phyloP scores from a whole-genome alignment of 2,888 invertebrate genomes.

The Caenorhabditis japonica region DNA sequence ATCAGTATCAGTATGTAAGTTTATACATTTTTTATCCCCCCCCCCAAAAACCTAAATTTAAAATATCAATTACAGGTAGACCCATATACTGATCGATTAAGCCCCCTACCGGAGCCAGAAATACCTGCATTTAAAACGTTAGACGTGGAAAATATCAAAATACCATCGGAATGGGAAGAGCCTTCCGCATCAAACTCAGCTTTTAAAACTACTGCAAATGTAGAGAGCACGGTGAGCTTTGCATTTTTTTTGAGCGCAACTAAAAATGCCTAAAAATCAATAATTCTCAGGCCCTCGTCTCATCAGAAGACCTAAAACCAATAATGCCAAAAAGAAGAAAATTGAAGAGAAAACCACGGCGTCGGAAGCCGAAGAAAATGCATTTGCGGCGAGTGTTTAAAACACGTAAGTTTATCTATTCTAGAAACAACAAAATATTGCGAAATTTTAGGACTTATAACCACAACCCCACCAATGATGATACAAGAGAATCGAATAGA shows the following conservation, averaged over 20 bases:
- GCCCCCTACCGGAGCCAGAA: slow-evolving; percentile 6
- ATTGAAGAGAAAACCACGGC: slow-evolving; percentile 20
- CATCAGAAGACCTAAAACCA: slow-evolving; percentile 18
- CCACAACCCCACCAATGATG: slow-evolving; percentile 30
- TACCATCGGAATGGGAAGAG: slow-evolving; percentile 5
- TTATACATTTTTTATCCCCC: not conserved
- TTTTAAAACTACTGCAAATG: not conserved
- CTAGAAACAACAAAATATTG: slow-evolving; percentile 1
- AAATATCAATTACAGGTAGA: slow-evolving; percentile 28
- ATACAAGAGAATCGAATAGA: slow-evolving; percentile 34
- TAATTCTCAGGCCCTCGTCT: slow-evolving; percentile 25
- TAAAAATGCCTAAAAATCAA: no score
- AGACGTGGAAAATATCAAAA: slow-evolving; percentile 22
- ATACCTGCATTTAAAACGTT: slow-evolving; percentile 18
- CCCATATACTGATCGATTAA: slow-evolving; percentile 2
- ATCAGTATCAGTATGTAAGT: slow-evolving; percentile 49
- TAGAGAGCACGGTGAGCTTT: not conserved
- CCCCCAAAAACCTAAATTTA: not conserved
- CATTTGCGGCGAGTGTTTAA: slow-evolving; percentile 43
- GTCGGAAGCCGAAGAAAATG: slow-evolving; percentile 48
- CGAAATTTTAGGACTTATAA: slow-evolving; percentile 43
- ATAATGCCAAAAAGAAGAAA: slow-evolving; percentile 35
- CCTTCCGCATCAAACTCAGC: not conserved
- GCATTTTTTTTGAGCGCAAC: not conserved
- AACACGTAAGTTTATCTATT: slow-evolving; percentile 29